A percentile compares a stretch with the other conserved stretches of the same genome.
phyloP scores from a whole-genome alignment of 2,888 invertebrate species.

The Ectemnius lituratus region DNA sequence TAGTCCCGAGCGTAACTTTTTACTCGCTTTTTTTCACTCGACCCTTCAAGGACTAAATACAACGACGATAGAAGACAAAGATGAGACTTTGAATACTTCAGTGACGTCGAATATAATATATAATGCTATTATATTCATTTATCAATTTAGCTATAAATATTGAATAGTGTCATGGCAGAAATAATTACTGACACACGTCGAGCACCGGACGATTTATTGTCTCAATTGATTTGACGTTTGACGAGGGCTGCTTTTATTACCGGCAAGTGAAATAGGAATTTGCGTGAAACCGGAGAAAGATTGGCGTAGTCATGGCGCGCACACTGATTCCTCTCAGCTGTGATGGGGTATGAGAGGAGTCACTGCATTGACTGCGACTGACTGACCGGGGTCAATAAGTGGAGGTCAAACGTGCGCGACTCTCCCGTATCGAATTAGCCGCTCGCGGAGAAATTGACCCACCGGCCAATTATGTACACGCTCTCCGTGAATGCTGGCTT shows the following conservation, averaged over 20 bases:
- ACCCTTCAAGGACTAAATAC: not conserved
- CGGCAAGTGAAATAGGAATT: too few relatives aligned
- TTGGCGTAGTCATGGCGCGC: not conserved
- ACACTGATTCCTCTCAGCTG: slow-evolving; percentile 9
- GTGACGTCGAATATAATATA: too few relatives aligned
- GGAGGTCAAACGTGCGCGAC: slow-evolving; percentile 54
- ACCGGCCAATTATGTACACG: slow-evolving; percentile 51
- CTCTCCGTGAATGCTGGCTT: slow-evolving; percentile 21
- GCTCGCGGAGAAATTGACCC: slow-evolving; percentile 66
- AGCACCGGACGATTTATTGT: too few relatives aligned
- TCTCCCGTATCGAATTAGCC: slow-evolving; percentile 60
- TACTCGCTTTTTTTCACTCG: not conserved
- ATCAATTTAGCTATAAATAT: too few relatives aligned
- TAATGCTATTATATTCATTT: too few relatives aligned
- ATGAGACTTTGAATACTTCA: too few relatives aligned
- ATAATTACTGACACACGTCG: too few relatives aligned
- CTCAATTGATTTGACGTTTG: too few relatives aligned
- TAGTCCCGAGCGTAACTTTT: not conserved
- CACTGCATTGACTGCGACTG: slow-evolving; percentile 44
- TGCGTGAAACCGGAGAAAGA: too few relatives aligned
- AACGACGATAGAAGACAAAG: too few relatives aligned
- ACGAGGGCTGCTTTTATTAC: too few relatives aligned
- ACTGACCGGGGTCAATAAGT: slow-evolving; percentile 53
- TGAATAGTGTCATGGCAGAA: too few relatives aligned
- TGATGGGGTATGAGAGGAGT: slow-evolving; percentile 12